Evolutionary conservation across 2,888 invertebrate species (phyloP).

Genomic region (Reticulitermes lucifugus): DNA sequence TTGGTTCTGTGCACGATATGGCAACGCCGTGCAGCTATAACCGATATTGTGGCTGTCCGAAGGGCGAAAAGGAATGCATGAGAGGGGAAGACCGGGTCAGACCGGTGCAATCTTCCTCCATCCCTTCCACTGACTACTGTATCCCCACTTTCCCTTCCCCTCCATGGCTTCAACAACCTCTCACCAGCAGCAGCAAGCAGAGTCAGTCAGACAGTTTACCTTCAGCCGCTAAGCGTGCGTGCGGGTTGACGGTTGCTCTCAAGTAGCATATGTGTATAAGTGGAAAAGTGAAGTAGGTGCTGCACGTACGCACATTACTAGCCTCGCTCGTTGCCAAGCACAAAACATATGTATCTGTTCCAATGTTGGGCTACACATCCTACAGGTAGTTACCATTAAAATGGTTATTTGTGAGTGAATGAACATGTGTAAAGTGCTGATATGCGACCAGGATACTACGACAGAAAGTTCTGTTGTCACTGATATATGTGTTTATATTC

Average conservation of each 20-base stretch:
- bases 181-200: constrained; percentile 45
- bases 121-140: constrained; percentile 11
- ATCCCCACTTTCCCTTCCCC: constrained; percentile 43
- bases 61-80: constrained; percentile 53
- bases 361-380: constrained; percentile 77
- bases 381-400: constrained; percentile 66
- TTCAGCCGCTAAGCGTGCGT: constrained; percentile 47
- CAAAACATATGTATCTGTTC: constrained; percentile 68
- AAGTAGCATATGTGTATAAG: constrained; percentile 34
- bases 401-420: constrained; percentile 19
- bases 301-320: constrained; percentile 10
- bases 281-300: constrained; percentile 38
- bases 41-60: constrained; percentile 66
- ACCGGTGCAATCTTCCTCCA: constrained; percentile 50
- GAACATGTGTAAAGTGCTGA: constrained; percentile 1
- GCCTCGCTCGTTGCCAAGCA: not conserved
- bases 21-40: constrained; percentile 64
- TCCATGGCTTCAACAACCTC: constrained; percentile 51
- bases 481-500: not conserved
- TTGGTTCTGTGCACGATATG: constrained; percentile 52
- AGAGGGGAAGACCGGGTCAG: constrained; percentile 52
- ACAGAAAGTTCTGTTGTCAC: not conserved
- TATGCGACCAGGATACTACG: not conserved
- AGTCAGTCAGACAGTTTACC: constrained; percentile 50
- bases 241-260: constrained; percentile 34